Conservation (phyloP, 1,140 invertebrate species). For the Teleopsis dalmanni region DNA sequence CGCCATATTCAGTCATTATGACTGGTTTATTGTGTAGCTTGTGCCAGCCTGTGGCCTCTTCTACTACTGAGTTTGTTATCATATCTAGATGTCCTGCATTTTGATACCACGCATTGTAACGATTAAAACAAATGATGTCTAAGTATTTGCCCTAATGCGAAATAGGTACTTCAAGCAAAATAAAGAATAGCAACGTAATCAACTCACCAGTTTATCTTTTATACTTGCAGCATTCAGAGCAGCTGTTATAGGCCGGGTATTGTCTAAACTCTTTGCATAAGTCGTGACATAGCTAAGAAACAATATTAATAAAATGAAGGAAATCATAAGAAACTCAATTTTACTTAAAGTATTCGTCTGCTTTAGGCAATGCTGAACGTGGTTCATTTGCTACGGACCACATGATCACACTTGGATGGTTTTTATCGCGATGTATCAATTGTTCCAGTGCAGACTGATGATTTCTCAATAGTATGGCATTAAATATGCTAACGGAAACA, state of each 20-base stretch:
- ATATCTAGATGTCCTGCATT: constrained; percentile 73
- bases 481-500: constrained; percentile 22
- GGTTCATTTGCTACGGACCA: constrained; percentile 97
- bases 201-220: constrained; percentile 24
- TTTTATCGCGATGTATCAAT: constrained; percentile 84
- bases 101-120: constrained; percentile 90
- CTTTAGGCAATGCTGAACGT: constrained; percentile 53
- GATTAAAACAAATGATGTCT: constrained; percentile 92
- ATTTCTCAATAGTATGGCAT: constrained; percentile 55
- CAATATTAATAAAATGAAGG: constrained; percentile 2
- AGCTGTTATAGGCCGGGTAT: constrained; percentile 62
- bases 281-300: constrained; percentile 31
- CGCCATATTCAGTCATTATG: constrained; percentile 91
- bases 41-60: constrained; percentile 75
- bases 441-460: constrained; percentile 81
- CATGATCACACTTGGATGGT: constrained; percentile 85
- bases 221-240: constrained; percentile 32
- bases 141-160: constrained; percentile 48
- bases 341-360: constrained; percentile 78
- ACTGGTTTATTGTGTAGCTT: constrained; percentile 79
- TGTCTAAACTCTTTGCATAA: constrained; percentile 52
- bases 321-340: neutral
- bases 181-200: neutral
- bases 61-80: constrained; percentile 60
- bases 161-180: neutral